Evolutionary conservation across 2,797 vertebrate species (phyloP), one percentile per base, ranked within the genome.

Genomic region (Monodelphis domestica): DNA sequence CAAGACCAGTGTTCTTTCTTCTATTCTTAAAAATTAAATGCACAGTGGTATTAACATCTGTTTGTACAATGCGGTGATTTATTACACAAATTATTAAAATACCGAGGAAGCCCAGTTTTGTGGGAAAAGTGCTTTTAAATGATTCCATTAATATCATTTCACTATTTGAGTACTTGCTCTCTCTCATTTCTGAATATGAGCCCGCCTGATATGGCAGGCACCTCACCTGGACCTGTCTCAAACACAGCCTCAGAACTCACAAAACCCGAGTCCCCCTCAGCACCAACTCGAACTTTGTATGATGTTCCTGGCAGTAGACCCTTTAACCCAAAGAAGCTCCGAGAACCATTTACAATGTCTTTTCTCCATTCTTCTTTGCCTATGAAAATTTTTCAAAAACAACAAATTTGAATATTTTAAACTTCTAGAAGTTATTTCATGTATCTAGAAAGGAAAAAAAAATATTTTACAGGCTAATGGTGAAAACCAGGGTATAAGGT

Each of bases 211-310:
- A 87, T 14, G 7, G 89, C 63, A 95, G 70, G 95, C 94, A 98
- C 99, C 99, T 99, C 99, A 99, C 99, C 99, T 99, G 99, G 99
- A 98, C 99, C 99, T 97, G 98, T 99, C 98, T 99, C 99, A 99
- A 99, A 98, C 54, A 99, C 97, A 99, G 99, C 99, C 97, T 99
- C 98, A 98, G 99, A 99, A 98, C 97, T 99, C 98, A 98, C 98
- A 98, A 98, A 98, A 98, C 98, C 99, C 96, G 98, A 98, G 98
- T 98, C 98, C 98, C 99, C 99, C 98, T 98, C 98, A 98, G 99
- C 99, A 98, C 99, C 99, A 99, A 99, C 98, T 93, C 98, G 99
- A 98, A 99, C 99, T 99, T 98, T 99, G 99, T 99, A 99, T 98
- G 99, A 98, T 97, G 99, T 99, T 98, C 99, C 99, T 97, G 98